Conservation (phyloP, 2,888 invertebrate species). For the Pandemis heparana region DNA sequence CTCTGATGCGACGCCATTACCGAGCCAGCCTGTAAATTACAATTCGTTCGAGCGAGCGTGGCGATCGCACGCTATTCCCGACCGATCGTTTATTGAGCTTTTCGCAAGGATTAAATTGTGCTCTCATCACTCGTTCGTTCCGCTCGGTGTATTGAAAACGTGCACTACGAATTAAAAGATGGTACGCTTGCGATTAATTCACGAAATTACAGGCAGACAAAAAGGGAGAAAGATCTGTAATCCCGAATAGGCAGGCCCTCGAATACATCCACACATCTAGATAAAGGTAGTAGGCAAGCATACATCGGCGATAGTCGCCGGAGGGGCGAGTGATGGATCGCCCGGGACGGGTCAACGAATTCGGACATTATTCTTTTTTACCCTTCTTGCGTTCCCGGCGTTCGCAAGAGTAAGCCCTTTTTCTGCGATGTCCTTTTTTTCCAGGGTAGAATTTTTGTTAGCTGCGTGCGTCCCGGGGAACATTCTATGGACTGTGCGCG, state of each 20-base stretch:
- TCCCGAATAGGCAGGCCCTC: slow-evolving; percentile 73
- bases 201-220: slow-evolving; percentile 60
- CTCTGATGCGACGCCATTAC: slow-evolving; percentile 83
- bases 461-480: slow-evolving; percentile 63
- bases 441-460: slow-evolving; percentile 76
- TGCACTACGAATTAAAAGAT: slow-evolving; percentile 50
- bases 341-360: slow-evolving; percentile 86
- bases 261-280: slow-evolving; percentile 78
- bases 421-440: slow-evolving; percentile 83
- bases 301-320: slow-evolving; percentile 77
- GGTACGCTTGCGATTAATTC: slow-evolving; percentile 49
- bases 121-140: slow-evolving; percentile 47
- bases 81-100: slow-evolving; percentile 77
- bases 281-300: slow-evolving; percentile 66
- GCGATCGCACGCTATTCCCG: slow-evolving; percentile 64
- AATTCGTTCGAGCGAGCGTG: slow-evolving; percentile 71
- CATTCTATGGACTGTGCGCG: slow-evolving; percentile 81
- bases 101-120: slow-evolving; percentile 54
- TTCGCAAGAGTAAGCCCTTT: slow-evolving; percentile 85
- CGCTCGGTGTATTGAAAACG: slow-evolving; percentile 53
- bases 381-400: slow-evolving; percentile 82
- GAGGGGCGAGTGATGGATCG: slow-evolving; percentile 85
- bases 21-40: slow-evolving; percentile 78
- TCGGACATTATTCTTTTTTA: slow-evolving; percentile 87
- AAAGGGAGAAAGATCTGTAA: slow-evolving; percentile 71